A percentile compares a stretch with the other conserved stretches of the same genome.
Conservation (phyloP, 2,797 vertebrate species). For the Lepilemur ruficaudatus region DNA sequence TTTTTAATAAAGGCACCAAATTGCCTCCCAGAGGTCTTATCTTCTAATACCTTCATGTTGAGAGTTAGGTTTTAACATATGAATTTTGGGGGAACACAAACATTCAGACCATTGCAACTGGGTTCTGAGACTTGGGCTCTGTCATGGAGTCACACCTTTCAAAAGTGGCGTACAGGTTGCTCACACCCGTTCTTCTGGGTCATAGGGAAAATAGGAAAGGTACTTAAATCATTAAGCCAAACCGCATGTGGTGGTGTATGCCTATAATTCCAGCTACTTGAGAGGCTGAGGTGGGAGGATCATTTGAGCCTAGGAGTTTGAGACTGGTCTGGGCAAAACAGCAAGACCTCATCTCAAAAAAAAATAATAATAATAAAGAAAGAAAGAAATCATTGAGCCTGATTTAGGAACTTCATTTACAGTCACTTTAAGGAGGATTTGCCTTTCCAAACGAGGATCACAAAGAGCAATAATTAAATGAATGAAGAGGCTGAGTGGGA, state of each 20-base stretch:
- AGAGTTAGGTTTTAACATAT: not conserved
- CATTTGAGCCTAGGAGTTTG: too few relatives aligned
- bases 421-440: not conserved
- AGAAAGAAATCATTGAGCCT: not conserved
- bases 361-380: too few relatives aligned
- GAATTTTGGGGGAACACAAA: not conserved
- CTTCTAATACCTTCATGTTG: not conserved
- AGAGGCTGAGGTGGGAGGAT: too few relatives aligned
- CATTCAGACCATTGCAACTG: not conserved
- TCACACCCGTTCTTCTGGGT: not conserved
- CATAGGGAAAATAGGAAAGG: conserved; percentile 13
- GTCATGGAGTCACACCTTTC: not conserved
- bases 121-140: not conserved
- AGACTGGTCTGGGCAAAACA: too few relatives aligned
- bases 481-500: not conserved
- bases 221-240: not conserved
- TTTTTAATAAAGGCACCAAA: not conserved
- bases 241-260: too few relatives aligned
- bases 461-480: not conserved
- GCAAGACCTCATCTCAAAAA: too few relatives aligned
- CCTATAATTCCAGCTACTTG: too few relatives aligned
- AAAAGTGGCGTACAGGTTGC: not conserved
- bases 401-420: not conserved
- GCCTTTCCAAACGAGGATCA: conserved; percentile 15
- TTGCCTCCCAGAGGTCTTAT: not conserved